Evolutionary conservation across 2,113 vertebrate species (phyloP).

Genomic region (Oryzias curvinotus): DNA sequence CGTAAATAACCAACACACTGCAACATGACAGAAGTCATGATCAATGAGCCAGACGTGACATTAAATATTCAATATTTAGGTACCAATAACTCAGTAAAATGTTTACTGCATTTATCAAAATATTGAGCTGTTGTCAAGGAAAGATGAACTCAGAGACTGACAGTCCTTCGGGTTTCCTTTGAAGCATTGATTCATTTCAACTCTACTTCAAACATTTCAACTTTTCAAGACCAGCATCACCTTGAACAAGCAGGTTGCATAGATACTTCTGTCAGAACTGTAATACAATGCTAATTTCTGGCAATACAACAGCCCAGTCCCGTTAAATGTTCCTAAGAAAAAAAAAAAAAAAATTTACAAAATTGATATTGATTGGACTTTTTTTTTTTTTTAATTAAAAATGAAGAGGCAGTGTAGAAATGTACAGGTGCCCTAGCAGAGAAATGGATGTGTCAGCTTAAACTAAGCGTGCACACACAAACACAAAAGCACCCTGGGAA

Average conservation of each 20-base stretch:
- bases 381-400: constrained; percentile 26
- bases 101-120: too few species aligned
- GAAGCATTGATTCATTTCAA: background rate
- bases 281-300: background rate
- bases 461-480: background rate
- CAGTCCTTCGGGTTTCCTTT: too few species aligned
- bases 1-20: background rate
- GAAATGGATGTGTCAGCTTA: constrained; percentile 35
- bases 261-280: background rate
- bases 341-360: constrained; percentile 2
- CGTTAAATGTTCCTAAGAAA: constrained; percentile 5
- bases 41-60: too few species aligned
- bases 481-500: constrained; percentile 7
- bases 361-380: constrained; percentile 12
- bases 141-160: too few species aligned
- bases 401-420: constrained; percentile 22
- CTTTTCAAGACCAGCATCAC: background rate
- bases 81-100: too few species aligned
- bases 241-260: background rate
- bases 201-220: background rate
- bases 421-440: constrained; percentile 28
- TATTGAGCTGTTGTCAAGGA: too few species aligned
- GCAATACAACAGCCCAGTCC: background rate
- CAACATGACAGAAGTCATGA: too few species aligned
- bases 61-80: too few species aligned